Conservation (phyloP, 2,797 vertebrate species). For the Artibeus jamaicensis region DNA sequence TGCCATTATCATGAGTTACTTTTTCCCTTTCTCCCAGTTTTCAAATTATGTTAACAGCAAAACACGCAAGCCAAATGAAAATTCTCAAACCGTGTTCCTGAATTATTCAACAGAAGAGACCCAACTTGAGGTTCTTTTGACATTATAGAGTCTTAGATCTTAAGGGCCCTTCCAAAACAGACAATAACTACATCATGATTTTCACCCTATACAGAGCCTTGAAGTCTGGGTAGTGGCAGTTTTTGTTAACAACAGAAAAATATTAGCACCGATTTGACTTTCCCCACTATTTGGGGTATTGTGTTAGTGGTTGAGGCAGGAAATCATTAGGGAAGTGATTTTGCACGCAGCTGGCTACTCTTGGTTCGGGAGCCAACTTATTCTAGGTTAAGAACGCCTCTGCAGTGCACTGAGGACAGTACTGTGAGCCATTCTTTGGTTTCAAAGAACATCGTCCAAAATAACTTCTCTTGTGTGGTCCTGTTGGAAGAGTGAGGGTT, state of each 20-base stretch:
- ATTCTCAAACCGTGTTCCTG: background rate
- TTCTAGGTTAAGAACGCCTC: background rate
- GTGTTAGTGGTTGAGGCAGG: background rate
- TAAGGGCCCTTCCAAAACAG: background rate
- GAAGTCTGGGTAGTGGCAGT: background rate
- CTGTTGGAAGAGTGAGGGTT: background rate
- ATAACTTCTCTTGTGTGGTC: background rate
- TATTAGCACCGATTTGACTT: background rate
- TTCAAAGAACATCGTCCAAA: background rate
- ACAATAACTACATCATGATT: background rate
- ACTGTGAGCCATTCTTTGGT: background rate
- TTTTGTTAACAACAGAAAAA: background rate
- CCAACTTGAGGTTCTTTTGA: background rate
- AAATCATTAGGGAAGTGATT: background rate
- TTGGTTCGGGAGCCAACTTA: background rate
- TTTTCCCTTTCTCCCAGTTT: constrained; percentile 18
- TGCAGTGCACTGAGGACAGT: background rate
- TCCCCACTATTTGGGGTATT: background rate
- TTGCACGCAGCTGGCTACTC: background rate
- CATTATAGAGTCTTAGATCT: background rate
- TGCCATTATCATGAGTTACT: constrained; percentile 35
- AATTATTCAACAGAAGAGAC: background rate
- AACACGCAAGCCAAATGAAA: background rate
- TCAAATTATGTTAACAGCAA: background rate
- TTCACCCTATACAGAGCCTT: background rate